Conservation (phyloP, 2,113 vertebrate genomes). For the Mobula hypostoma region DNA sequence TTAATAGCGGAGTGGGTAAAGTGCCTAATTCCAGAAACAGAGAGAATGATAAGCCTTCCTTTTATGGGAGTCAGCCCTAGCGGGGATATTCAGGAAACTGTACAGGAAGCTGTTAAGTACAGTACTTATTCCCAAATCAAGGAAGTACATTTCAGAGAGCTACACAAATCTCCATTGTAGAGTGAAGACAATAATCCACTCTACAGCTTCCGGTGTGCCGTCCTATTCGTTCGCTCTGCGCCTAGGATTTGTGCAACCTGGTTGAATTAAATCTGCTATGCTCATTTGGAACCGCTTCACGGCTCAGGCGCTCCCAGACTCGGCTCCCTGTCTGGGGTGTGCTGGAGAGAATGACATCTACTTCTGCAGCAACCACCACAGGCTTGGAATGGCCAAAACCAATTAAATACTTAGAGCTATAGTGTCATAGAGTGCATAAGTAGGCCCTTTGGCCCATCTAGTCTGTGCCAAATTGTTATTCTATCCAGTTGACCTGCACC, state of each 20-base stretch:
- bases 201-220: too few species aligned
- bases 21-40: neutral
- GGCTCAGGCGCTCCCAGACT: neutral
- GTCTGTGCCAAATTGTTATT: too few species aligned
- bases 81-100: neutral
- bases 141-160: neutral
- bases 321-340: neutral
- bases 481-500: too few species aligned
- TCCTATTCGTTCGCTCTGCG: neutral
- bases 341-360: neutral
- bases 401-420: too few species aligned
- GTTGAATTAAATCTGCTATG: neutral
- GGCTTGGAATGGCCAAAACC: too few species aligned
- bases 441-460: too few species aligned
- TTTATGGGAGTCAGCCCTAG: neutral
- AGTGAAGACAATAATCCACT: neutral
- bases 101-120: neutral
- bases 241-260: neutral
- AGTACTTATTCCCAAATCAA: neutral
- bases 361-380: too few species aligned
- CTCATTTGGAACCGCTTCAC: neutral
- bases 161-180: neutral
- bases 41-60: neutral
- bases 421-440: too few species aligned
- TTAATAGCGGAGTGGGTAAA: too few species aligned